These are phyloP conservation scores for Drosophila mayri DNA, from an alignment of 1,140 invertebrate species.

Conservation along the genomic window DNA sequence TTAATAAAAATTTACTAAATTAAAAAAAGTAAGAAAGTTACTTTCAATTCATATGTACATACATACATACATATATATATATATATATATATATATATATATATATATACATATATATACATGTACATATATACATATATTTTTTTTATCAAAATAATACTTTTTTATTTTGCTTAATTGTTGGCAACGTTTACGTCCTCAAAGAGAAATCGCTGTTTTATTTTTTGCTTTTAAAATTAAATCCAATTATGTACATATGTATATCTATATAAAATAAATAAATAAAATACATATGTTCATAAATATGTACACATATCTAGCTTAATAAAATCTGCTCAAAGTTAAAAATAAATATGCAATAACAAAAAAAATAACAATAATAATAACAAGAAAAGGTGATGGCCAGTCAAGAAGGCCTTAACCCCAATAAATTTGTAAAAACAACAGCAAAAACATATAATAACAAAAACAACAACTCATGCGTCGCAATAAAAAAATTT, in stretches of 20 bases:
- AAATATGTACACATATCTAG: conserved; percentile 10
- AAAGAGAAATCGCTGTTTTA: conserved; percentile 50
- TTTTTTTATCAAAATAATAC: not conserved
- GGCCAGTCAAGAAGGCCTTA: conserved; percentile 67
- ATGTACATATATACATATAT: too few relatives aligned
- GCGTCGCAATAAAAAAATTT: conserved; percentile 14
- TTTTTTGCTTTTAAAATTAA: conserved; percentile 50
- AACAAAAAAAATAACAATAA: conserved; percentile 27
- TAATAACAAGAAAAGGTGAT: conserved; percentile 31
- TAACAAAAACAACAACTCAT: conserved; percentile 23
- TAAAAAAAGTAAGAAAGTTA: not conserved
- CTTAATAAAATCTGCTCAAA: conserved; percentile 33
- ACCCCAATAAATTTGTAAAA: conserved; percentile 75
- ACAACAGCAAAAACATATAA: conserved; percentile 27
- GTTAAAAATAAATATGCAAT: conserved; percentile 53
- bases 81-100: too few relatives aligned
- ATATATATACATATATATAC: too few relatives aligned
- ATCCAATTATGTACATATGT: not conserved
- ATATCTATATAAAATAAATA: conserved; percentile 2
- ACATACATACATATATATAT: too few relatives aligned
- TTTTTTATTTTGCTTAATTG: not conserved
- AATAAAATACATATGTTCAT: not conserved
- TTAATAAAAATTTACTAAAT: too few relatives aligned
- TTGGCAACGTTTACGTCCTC: conserved; percentile 16
- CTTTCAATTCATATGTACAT: too few relatives aligned